Percentiles rank a stretch among this genome's conserved stretches.
These are phyloP conservation scores for Acrocyrtus sp. DNA, from an alignment of 2,888 invertebrate genomes.

Conservation along the genomic window DNA sequence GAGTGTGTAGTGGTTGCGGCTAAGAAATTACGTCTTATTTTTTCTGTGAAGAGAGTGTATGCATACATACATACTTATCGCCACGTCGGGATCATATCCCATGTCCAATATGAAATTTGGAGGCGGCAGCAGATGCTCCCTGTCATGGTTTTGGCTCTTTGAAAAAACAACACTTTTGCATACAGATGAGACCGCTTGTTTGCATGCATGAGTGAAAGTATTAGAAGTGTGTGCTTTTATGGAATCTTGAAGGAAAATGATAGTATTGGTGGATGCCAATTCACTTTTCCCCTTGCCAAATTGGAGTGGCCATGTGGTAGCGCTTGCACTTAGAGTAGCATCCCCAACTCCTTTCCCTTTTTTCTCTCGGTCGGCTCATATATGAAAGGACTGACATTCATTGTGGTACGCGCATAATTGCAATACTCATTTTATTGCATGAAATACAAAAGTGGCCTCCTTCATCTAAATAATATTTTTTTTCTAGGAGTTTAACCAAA, in stretches of 20 bases:
- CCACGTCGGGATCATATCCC: neutral
- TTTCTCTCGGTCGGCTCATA: too few relatives aligned
- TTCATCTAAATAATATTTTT: too few relatives aligned
- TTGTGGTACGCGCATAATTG: neutral
- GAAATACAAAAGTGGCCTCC: neutral
- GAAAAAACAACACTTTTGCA: constrained; percentile 44
- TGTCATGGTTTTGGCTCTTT: constrained; percentile 46
- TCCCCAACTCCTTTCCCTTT: neutral
- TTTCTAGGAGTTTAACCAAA: too few relatives aligned
- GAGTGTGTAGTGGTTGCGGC: too few relatives aligned
- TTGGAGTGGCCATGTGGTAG: constrained; percentile 50
- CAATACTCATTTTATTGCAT: neutral
- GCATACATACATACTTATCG: neutral
- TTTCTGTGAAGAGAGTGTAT: too few relatives aligned
- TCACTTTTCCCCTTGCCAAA: constrained; percentile 51
- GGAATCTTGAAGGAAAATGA: constrained; percentile 49
- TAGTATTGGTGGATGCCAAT: constrained; percentile 53
- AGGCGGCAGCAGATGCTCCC: constrained; percentile 48
- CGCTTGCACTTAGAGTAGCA: constrained; percentile 35
- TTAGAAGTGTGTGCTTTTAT: constrained; percentile 34
- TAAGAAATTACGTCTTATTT: too few relatives aligned
- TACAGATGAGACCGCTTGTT: constrained; percentile 56
- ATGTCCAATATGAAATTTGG: constrained; percentile 32
- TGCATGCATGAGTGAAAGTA: constrained; percentile 53
- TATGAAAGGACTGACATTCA: too few relatives aligned